These are phyloP conservation scores for Morone saxatilis DNA, from an alignment of 2,113 vertebrate genomes.

Conservation along the genomic window DNA sequence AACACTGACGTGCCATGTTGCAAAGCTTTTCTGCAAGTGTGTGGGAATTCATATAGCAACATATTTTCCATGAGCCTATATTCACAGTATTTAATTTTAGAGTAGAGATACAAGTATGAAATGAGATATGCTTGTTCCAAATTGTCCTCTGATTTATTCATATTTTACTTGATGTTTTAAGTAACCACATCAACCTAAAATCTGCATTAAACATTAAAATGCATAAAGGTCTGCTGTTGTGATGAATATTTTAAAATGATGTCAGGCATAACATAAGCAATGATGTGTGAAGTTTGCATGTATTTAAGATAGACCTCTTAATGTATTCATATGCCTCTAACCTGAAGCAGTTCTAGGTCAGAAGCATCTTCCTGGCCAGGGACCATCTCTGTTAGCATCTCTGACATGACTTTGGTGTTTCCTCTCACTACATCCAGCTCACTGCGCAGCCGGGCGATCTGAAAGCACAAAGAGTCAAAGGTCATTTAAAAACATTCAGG, in stretches of 20 bases:
- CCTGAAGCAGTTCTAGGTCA: constrained; percentile 96
- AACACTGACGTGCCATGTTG: neutral
- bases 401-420: constrained; percentile 98
- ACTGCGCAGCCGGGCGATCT: constrained; percentile 95
- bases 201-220: neutral
- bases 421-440: constrained; percentile 97
- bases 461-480: constrained; percentile 35
- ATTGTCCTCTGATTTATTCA: neutral
- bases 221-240: neutral
- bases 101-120: neutral
- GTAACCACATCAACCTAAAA: neutral
- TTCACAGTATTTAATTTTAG: neutral
- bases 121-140: neutral
- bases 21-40: neutral
- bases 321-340: constrained; percentile 56
- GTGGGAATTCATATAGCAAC: neutral
- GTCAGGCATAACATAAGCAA: neutral
- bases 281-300: neutral
- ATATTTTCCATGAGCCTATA: neutral
- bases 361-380: constrained; percentile 95
- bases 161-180: neutral
- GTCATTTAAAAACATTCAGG: constrained; percentile 2
- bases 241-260: neutral
- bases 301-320: neutral
- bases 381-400: constrained; percentile 98